phyloP scores from a whole-genome alignment of 1,140 invertebrate species.

The fruit fly (Drosophila melanogaster) region Release_6_plus_ISO1_MT NT_037436.4:6311501-6312000 shows the following conservation, averaged over 20 bases:
- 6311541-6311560: constrained; percentile 73
- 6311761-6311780: constrained; percentile 74
- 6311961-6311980: constrained; percentile 9
- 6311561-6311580: constrained; percentile 62
- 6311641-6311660: constrained; percentile 77
- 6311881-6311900: constrained; percentile 7
- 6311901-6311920: constrained; percentile 3
- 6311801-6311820: constrained; percentile 28
- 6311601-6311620: constrained; percentile 1
- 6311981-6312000: constrained; percentile 36
- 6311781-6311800: constrained; percentile 75
- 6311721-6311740: constrained; percentile 48
- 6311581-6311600: background rate
- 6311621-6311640: constrained; percentile 70
- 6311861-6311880: constrained; percentile 40
- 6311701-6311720: constrained; percentile 50
- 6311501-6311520: constrained; percentile 53
- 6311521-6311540: constrained; percentile 53
- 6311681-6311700: constrained; percentile 74
- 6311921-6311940: background rate
- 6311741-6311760: constrained; percentile 62
- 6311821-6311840: constrained; percentile 71
- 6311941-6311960: constrained; percentile 25
- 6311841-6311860: constrained; percentile 55
- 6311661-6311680: constrained; percentile 72